These are phyloP conservation scores for Rhinichthys klamathensis DNA, from an alignment of 2,113 vertebrate species.

Conservation along the genomic window DNA sequence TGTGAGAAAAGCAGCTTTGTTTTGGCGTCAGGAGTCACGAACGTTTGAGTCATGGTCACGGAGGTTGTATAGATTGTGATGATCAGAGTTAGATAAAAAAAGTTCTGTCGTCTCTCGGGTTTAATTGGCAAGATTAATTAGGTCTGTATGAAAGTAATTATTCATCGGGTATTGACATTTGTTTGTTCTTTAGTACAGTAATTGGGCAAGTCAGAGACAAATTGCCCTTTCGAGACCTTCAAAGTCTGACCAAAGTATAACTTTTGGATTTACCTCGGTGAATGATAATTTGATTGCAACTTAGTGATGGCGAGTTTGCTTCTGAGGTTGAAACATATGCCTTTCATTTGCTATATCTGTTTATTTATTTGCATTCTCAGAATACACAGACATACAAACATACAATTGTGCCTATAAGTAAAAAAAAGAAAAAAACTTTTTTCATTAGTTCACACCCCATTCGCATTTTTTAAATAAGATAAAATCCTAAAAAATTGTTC, in stretches of 20 bases:
- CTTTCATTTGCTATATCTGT: neutral
- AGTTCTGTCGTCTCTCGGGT: slow-evolving; percentile 30
- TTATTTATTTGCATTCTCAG: neutral
- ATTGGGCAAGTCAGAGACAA: slow-evolving; percentile 45
- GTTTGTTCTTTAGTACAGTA: slow-evolving; percentile 54
- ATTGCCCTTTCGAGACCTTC: slow-evolving; percentile 40
- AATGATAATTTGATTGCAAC: neutral
- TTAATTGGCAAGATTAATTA: slow-evolving; percentile 57
- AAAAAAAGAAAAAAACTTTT: neutral
- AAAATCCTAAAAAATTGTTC: neutral
- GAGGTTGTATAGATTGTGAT: slow-evolving; percentile 44
- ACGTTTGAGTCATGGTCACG: slow-evolving; percentile 34
- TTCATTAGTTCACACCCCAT: neutral
- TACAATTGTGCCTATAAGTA: neutral
- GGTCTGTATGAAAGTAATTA: slow-evolving; percentile 47
- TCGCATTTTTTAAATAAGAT: neutral
- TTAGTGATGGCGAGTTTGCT: neutral
- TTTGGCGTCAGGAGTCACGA: slow-evolving; percentile 12
- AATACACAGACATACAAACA: neutral
- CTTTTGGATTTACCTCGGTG: slow-evolving; percentile 13
- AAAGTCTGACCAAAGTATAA: slow-evolving; percentile 38
- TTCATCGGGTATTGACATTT: slow-evolving; percentile 51
- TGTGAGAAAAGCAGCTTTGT: slow-evolving; percentile 27
- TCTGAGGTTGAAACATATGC: neutral
- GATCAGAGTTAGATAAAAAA: slow-evolving; percentile 38